Evolutionary conservation across 2,888 invertebrate genomes (phyloP), one percentile per base, ranked within the genome.

Genomic region (Scaptomyza polygonia): DNA sequence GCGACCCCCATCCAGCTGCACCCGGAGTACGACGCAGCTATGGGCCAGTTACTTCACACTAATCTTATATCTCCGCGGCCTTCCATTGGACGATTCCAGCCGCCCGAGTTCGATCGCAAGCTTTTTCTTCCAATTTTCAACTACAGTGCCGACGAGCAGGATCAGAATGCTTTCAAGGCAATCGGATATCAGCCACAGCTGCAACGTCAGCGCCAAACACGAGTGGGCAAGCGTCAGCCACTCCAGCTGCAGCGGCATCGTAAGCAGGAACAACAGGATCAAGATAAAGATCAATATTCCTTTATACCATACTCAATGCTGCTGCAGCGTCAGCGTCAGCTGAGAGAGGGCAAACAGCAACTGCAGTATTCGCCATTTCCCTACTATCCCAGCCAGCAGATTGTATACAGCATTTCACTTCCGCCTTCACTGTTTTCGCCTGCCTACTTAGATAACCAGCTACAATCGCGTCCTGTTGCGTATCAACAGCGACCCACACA

Each of bases 61-160:
- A 91, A 91, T 57, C 86, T 88, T 16, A 89, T 90, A 59, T 88
- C 89, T 3, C 67, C 79, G 0, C 34, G 75, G 43, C n/a, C 48
- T 18, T 30, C 18, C 27, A 7, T 67, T 9, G 39, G 53, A 6
- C 65, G 67, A 25, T 90, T 88, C 42, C 89, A 90, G 58, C 83
- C 91, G 5, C 90, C 91, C 9, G 76, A 94, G 71, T 94, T 93
- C 67, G 92, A 92, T 55, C 92, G 93, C 1, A 94, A 94, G 83
- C 94, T 94, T 1, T 94, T 94, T 86, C 92, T 94, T 59, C 94
- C 94, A 5, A 94, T 94, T 94, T 93, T 94, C 16, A 93, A 91
- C 42, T 92, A 92, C 59, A 92, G 91, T 72, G 89, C 89, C 9
- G 89, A 90, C 1, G 89, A 91, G 45, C 89, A 91, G 65, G 90